Conservation (phyloP, 2,113 vertebrate species). For the Chitala chitala region DNA sequence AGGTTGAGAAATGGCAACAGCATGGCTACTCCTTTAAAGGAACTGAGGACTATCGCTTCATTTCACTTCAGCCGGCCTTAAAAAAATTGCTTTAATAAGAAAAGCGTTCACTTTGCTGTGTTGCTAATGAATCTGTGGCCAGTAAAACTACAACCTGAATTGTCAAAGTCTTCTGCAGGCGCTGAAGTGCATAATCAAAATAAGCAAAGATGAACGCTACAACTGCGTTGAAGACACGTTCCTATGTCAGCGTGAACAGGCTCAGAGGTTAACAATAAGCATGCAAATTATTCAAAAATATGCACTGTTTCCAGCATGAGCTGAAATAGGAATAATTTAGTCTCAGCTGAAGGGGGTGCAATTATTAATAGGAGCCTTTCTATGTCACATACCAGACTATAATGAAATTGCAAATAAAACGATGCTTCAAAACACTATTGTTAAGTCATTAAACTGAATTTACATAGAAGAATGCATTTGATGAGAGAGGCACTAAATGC, state of each 20-base stretch:
- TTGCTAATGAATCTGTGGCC: neutral
- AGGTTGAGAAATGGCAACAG: too few species aligned
- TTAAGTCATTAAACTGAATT: neutral
- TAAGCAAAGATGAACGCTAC: neutral
- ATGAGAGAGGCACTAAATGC: neutral
- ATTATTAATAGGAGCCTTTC: conserved; percentile 1
- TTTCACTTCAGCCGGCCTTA: too few species aligned
- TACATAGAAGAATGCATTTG: neutral
- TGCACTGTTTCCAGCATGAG: neutral
- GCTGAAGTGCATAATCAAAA: neutral
- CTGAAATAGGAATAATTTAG: neutral
- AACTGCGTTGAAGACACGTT: neutral
- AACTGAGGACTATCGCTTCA: too few species aligned
- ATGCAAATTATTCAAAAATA: neutral
- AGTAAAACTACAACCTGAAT: neutral
- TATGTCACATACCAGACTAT: neutral
- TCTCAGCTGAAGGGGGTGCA: neutral
- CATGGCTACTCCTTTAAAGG: too few species aligned
- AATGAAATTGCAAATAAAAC: neutral
- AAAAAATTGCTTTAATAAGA: neutral
- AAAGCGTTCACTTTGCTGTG: neutral
- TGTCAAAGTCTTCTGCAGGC: neutral
- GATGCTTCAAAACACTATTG: conserved; percentile 1
- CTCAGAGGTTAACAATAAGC: neutral
- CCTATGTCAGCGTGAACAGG: neutral